phyloP scores from a whole-genome alignment of 1,140 invertebrate genomes.

The Pseudobourletiella spinata region DNA sequence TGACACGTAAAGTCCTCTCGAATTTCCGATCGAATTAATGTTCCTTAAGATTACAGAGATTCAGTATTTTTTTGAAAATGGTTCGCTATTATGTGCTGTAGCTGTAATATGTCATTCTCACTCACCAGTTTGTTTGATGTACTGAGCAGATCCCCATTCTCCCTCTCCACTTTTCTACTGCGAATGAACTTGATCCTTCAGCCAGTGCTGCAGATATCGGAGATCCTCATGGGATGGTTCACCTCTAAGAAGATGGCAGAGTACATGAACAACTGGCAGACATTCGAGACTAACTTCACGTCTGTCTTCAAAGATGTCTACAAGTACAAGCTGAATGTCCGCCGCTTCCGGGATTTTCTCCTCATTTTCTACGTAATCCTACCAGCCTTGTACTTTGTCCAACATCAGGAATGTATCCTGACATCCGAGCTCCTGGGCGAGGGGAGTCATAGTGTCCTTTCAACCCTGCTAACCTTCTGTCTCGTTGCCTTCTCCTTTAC shows the following conservation, averaged over 20 bases:
- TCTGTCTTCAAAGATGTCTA: slow-evolving; percentile 2
- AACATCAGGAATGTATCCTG: slow-evolving; percentile 2
- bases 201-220: not conserved
- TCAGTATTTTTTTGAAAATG: not conserved
- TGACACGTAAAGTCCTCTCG: not conserved
- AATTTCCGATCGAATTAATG: too few species aligned
- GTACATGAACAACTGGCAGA: slow-evolving; percentile 3
- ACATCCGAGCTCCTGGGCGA: not conserved
- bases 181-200: not conserved
- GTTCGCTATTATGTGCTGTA: not conserved
- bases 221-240: not conserved
- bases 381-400: not conserved
- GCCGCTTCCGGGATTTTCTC: not conserved
- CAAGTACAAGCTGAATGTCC: slow-evolving; percentile 9
- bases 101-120: too few species aligned
- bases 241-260: not conserved
- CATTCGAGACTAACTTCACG: not conserved
- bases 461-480: not conserved
- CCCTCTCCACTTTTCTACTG: not conserved
- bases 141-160: not conserved
- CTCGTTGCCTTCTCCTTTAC: not conserved
- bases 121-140: not conserved
- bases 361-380: slow-evolving; percentile 1
- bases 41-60: too few species aligned
- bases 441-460: not conserved